Conservation (phyloP, 2,888 invertebrate species). For the Chromoteleia sp. region DNA sequence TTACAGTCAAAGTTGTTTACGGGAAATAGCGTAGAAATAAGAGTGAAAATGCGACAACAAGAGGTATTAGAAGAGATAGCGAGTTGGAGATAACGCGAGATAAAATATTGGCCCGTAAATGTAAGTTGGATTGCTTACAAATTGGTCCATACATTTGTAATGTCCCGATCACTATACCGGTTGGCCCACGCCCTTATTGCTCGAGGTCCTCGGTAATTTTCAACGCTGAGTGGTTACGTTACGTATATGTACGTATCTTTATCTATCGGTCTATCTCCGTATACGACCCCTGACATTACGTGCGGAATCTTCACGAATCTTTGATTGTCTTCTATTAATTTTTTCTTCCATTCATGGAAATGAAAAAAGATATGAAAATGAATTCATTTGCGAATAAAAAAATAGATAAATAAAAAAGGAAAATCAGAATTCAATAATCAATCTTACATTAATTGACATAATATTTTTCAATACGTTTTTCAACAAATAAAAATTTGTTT, state of each 20-base stretch:
- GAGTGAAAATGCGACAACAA: constrained; percentile 63
- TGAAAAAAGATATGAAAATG: not conserved
- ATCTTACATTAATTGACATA: too few species aligned
- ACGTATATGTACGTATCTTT: constrained; percentile 21
- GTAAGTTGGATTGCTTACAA: constrained; percentile 85
- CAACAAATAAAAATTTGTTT: too few species aligned
- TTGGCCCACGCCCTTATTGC: constrained; percentile 75
- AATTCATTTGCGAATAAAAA: too few species aligned
- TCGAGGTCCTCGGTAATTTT: constrained; percentile 76
- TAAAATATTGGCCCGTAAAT: constrained; percentile 82
- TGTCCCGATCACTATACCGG: constrained; percentile 79
- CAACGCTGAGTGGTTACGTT: constrained; percentile 72
- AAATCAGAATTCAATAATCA: too few species aligned
- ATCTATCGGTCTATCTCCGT: constrained; percentile 45
- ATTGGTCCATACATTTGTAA: constrained; percentile 85
- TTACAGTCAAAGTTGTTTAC: constrained; percentile 35
- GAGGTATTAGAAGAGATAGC: constrained; percentile 51
- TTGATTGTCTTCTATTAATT: constrained; percentile 30
- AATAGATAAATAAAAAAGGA: too few species aligned
- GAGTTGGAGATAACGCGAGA: constrained; percentile 79
- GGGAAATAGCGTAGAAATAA: constrained; percentile 53
- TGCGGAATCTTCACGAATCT: constrained; percentile 23
- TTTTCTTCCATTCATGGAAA: constrained; percentile 2
- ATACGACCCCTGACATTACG: constrained; percentile 4
- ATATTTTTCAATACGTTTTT: too few species aligned